These are phyloP conservation scores for Folsomia candida DNA, from an alignment of 2,888 invertebrate genomes.

Conservation along the genomic window DNA sequence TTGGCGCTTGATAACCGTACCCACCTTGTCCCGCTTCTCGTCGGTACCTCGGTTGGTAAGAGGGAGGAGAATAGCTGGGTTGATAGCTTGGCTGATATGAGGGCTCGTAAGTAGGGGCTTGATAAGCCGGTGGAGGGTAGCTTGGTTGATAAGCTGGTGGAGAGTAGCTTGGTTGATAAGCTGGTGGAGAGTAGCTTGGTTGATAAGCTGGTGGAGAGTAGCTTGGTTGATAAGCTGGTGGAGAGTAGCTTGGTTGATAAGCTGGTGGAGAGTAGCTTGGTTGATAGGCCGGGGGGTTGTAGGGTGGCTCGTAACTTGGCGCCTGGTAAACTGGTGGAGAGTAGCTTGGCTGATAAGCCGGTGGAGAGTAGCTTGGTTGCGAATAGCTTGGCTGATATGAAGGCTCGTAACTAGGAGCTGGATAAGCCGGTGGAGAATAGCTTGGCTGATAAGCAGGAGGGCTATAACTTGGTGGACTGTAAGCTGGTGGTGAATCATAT, in stretches of 20 bases:
- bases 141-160: slow-evolving; percentile 12
- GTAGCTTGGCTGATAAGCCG: slow-evolving; percentile 19
- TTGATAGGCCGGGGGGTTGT: too few species aligned
- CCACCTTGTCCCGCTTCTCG: slow-evolving; percentile 9
- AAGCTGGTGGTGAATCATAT: neutral
- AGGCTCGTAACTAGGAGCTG: neutral
- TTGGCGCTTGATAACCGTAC: slow-evolving; percentile 18
- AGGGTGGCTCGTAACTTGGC: too few species aligned
- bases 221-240: too few species aligned
- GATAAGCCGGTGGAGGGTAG: slow-evolving; percentile 18
- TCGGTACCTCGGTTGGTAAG: slow-evolving; percentile 14
- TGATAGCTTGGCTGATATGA: slow-evolving; percentile 31
- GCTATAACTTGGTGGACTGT: slow-evolving; percentile 2
- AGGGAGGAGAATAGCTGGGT: slow-evolving; percentile 10
- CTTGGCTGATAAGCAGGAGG: slow-evolving; percentile 20
- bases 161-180: slow-evolving; percentile 14
- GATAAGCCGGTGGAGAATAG: slow-evolving; percentile 17
- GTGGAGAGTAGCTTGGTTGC: slow-evolving; percentile 12
- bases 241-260: too few species aligned
- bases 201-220: too few species aligned
- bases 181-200: too few species aligned
- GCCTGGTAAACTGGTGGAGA: slow-evolving; percentile 16
- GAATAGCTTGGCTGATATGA: slow-evolving; percentile 18
- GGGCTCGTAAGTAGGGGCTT: slow-evolving; percentile 13
- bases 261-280: too few species aligned